phyloP scores from a whole-genome alignment of 2,888 invertebrate genomes.

The Heliconius ismenius region DNA sequence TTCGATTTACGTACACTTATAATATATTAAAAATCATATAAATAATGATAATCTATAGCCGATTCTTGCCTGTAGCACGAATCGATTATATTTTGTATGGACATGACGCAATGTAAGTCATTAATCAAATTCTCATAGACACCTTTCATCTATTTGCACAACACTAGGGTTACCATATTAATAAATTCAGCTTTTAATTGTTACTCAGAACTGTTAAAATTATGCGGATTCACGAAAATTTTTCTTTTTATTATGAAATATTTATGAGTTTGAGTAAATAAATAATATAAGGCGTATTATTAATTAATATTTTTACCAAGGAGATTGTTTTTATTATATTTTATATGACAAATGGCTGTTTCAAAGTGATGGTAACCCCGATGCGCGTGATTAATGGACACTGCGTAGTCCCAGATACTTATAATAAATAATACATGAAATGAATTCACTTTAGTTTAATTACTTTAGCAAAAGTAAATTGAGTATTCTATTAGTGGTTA shows the following conservation, averaged over 20 bases:
- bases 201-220: not conserved
- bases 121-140: slow-evolving; percentile 26
- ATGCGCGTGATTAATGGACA: slow-evolving; percentile 53
- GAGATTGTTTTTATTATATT: not conserved
- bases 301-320: not conserved
- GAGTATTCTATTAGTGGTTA: slow-evolving; percentile 4
- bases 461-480: slow-evolving; percentile 21
- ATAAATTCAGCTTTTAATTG: not conserved
- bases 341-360: not conserved
- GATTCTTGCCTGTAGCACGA: slow-evolving; percentile 51
- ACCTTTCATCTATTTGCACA: slow-evolving; percentile 11
- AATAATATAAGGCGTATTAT: not conserved
- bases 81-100: slow-evolving; percentile 20
- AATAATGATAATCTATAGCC: slow-evolving; percentile 36
- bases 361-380: slow-evolving; percentile 39
- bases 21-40: not conserved
- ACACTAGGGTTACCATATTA: slow-evolving; percentile 5
- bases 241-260: slow-evolving; percentile 6
- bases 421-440: slow-evolving; percentile 31
- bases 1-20: not conserved
- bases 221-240: not conserved
- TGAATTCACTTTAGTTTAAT: slow-evolving; percentile 14
- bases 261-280: slow-evolving; percentile 9
- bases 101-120: not conserved
- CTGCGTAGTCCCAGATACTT: slow-evolving; percentile 27